Evolutionary conservation across 1,140 invertebrate genomes (phyloP).

Genomic region (Scaptomyza montana): DNA sequence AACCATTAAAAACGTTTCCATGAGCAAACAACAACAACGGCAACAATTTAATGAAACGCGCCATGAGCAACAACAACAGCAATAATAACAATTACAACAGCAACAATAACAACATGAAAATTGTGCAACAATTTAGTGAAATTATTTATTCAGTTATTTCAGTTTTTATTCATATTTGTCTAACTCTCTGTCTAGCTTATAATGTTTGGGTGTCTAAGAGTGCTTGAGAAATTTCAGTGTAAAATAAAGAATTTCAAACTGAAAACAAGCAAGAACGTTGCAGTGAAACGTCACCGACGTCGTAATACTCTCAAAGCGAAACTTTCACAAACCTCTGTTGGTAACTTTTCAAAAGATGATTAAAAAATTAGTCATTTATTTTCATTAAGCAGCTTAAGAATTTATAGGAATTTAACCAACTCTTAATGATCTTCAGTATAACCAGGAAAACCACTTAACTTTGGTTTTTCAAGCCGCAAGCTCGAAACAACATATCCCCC

Average conservation of each 20-base stretch:
- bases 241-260: not conserved
- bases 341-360: no score
- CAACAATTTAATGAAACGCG: constrained; percentile 63
- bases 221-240: constrained; percentile 23
- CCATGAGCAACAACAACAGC: constrained; percentile 28
- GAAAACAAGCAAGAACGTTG: no score
- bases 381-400: no score
- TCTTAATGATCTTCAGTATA: no score
- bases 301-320: no score
- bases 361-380: no score
- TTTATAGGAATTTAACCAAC: no score
- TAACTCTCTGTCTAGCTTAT: constrained; percentile 4
- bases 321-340: no score
- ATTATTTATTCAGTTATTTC: constrained; percentile 42
- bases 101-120: constrained; percentile 13
- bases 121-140: constrained; percentile 33
- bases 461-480: no score
- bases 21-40: constrained; percentile 24
- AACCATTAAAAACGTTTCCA: constrained; percentile 72
- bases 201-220: constrained; percentile 27
- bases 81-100: not conserved
- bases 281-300: constrained; percentile 8
- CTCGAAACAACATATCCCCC: no score
- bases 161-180: not conserved
- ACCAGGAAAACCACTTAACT: no score